Conservation (phyloP, 2,888 invertebrate genomes). For the Myathropa florea region DNA sequence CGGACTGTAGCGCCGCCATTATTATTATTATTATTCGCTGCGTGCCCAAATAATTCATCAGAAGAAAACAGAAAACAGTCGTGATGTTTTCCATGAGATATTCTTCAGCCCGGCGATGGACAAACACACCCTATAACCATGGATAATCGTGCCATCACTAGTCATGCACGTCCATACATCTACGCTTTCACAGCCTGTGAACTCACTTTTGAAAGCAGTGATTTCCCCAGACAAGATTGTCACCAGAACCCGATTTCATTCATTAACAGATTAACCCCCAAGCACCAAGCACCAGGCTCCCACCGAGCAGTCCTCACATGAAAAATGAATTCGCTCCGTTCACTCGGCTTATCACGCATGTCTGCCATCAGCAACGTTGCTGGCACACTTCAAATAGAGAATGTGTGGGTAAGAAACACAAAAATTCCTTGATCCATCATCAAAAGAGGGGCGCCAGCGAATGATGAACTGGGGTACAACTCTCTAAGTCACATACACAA, state of each 20-base stretch:
- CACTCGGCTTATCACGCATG: slow-evolving; percentile 29
- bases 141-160: background rate
- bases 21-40: no score
- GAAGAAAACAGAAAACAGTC: no score
- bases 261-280: background rate
- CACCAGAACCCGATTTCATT: background rate
- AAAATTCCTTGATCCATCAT: slow-evolving; percentile 31
- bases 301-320: slow-evolving; percentile 6
- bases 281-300: background rate
- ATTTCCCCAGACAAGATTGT: background rate
- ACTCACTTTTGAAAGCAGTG: background rate
- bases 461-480: slow-evolving; percentile 19
- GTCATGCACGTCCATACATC: background rate
- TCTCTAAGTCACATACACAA: slow-evolving; percentile 26
- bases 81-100: no score
- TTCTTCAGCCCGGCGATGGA: background rate
- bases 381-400: slow-evolving; percentile 5
- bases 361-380: slow-evolving; percentile 7
- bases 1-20: no score
- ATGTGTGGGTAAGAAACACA: background rate
- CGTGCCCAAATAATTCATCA: no score
- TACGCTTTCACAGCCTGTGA: background rate
- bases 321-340: slow-evolving; percentile 30
- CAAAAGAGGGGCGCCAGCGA: slow-evolving; percentile 9
- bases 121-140: background rate